phyloP scores from a whole-genome alignment of 2,113 vertebrate species.

The Motacilla alba region DNA sequence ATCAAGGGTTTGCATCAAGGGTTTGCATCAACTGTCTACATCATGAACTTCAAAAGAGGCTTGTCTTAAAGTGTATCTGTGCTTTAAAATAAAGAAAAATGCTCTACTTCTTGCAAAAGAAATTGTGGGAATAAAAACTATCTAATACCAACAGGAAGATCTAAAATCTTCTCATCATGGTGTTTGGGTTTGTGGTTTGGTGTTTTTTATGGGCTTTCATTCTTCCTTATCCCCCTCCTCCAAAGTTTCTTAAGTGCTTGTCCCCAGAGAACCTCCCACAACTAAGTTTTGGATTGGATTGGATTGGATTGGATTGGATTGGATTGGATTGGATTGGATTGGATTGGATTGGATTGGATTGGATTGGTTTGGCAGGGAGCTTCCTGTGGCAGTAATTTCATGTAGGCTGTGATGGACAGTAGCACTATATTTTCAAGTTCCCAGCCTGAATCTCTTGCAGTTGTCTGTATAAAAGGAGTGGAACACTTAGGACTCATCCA shows the following conservation, averaged over 20 bases:
- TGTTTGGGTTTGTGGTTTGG: neutral
- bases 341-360: too few relatives aligned
- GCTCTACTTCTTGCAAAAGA: neutral
- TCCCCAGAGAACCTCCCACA: neutral
- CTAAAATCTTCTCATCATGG: neutral
- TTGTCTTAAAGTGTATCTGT: neutral
- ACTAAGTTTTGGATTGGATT: neutral
- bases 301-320: neutral
- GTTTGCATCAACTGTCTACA: neutral
- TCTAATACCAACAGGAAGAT: neutral
- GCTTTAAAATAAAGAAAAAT: neutral
- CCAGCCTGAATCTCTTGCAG: neutral
- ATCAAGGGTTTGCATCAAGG: neutral
- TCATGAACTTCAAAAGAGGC: neutral
- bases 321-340: neutral
- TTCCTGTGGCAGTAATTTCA: neutral
- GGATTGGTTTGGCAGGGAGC: neutral
- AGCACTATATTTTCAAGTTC: neutral
- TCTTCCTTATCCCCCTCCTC: fast-evolving
- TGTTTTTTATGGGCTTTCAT: neutral
- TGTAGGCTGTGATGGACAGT: neutral
- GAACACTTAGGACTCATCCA: neutral
- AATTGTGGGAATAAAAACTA: neutral
- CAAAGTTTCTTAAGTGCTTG: neutral
- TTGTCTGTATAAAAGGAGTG: neutral